These are phyloP conservation scores for Gorilla gorilla DNA, from an alignment of 2,113 vertebrate genomes.

Conservation along the genomic window DNA sequence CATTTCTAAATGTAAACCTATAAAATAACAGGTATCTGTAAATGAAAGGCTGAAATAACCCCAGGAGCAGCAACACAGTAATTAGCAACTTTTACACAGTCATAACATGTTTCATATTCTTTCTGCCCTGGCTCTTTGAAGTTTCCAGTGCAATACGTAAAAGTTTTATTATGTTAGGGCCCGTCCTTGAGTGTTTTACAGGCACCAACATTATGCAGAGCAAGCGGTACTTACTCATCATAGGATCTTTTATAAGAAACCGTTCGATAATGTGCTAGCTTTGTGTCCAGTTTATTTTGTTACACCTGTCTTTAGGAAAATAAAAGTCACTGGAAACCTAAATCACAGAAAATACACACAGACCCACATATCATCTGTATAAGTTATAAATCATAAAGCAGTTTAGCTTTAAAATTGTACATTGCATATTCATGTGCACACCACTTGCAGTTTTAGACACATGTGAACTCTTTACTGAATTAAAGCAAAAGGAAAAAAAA, in stretches of 20 bases:
- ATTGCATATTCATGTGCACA: slow-evolving; percentile 63
- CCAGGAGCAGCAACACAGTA: slow-evolving; percentile 76
- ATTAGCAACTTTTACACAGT: slow-evolving; percentile 84
- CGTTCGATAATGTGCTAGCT: slow-evolving; percentile 7
- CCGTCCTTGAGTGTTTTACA: slow-evolving; percentile 69
- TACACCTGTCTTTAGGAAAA: slow-evolving; percentile 73
- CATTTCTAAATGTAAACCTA: slow-evolving; percentile 64
- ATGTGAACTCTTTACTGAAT: slow-evolving; percentile 18
- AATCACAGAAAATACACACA: slow-evolving; percentile 33
- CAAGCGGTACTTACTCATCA: slow-evolving; percentile 60
- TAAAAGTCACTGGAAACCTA: slow-evolving; percentile 44
- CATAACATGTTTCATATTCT: slow-evolving; percentile 81
- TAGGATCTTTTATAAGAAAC: slow-evolving; percentile 46
- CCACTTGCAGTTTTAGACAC: slow-evolving; percentile 41
- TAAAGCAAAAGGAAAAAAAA: not conserved
- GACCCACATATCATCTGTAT: slow-evolving; percentile 17
- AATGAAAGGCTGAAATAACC: slow-evolving; percentile 81
- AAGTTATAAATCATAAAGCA: slow-evolving; percentile 58
- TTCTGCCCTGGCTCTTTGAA: slow-evolving; percentile 78
- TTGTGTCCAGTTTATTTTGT: slow-evolving; percentile 56
- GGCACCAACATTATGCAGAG: not conserved
- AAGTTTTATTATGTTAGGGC: slow-evolving; percentile 80
- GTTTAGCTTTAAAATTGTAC: slow-evolving; percentile 41
- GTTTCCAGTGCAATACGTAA: slow-evolving; percentile 75
- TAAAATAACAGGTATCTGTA: slow-evolving; percentile 76